Conservation (phyloP, 2,888 invertebrate species). For the Serripes groenlandicus region DNA sequence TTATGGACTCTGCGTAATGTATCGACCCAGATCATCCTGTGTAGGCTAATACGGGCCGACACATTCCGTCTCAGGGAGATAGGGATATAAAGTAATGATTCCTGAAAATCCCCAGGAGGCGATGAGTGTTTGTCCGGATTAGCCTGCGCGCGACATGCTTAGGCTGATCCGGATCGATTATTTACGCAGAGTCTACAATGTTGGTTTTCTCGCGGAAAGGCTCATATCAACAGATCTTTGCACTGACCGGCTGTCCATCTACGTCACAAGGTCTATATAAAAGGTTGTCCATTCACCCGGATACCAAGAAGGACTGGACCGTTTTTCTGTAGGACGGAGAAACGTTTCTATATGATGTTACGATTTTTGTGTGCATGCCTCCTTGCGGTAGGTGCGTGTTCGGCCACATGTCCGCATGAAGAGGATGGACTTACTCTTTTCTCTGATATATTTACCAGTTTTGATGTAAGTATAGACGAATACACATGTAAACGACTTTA, state of each 20-base stretch:
- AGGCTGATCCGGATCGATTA: no score
- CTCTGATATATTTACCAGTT: background rate
- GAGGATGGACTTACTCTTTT: background rate
- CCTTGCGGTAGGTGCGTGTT: background rate
- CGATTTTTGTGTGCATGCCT: background rate
- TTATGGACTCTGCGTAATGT: no score
- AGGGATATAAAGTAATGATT: no score
- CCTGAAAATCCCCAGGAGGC: no score
- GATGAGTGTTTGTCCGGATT: no score
- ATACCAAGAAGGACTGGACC: background rate
- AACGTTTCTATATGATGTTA: background rate
- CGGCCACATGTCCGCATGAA: background rate
- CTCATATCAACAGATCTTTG: background rate
- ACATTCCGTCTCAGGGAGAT: no score
- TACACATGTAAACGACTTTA: no score
- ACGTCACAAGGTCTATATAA: background rate
- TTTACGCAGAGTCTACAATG: no score
- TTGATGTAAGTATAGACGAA: slow-evolving; percentile 4
- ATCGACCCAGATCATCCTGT: no score
- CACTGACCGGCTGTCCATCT: background rate
- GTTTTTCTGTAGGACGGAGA: background rate
- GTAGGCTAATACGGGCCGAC: no score
- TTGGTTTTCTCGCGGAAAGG: no score
- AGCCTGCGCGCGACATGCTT: no score
- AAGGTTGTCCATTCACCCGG: background rate